Conservation (phyloP, 2,797 vertebrate species). For the Syncerus caffer region DNA sequence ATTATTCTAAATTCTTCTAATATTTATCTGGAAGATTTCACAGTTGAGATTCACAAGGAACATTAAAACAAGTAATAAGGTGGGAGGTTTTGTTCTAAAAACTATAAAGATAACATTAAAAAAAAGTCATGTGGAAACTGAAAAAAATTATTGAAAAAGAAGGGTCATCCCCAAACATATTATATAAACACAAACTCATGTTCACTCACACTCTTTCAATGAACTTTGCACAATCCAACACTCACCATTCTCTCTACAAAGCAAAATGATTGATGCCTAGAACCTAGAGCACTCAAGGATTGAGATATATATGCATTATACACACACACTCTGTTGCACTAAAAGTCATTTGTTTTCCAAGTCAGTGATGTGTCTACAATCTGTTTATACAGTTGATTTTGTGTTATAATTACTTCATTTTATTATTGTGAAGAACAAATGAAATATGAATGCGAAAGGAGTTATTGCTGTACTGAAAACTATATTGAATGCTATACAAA, state of each 20-base stretch:
- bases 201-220: background rate
- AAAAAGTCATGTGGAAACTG: background rate
- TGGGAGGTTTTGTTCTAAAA: background rate
- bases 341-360: background rate
- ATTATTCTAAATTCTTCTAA: background rate
- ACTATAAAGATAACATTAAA: background rate
- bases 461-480: background rate
- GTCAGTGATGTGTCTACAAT: background rate
- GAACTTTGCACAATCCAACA: background rate
- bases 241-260: background rate
- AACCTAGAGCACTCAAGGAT: background rate
- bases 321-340: background rate
- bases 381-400: background rate
- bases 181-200: background rate
- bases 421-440: background rate
- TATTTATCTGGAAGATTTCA: background rate
- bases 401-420: background rate
- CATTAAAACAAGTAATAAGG: background rate
- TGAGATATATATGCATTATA: background rate
- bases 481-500: background rate
- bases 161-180: background rate
- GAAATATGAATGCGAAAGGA: background rate
- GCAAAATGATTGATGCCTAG: background rate
- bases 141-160: conserved; percentile 1
- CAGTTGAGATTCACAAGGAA: background rate